A percentile compares a stretch with the other conserved stretches of the same genome.
Conservation (phyloP, 2,888 invertebrate genomes). For the Thymelicus lineola region DNA sequence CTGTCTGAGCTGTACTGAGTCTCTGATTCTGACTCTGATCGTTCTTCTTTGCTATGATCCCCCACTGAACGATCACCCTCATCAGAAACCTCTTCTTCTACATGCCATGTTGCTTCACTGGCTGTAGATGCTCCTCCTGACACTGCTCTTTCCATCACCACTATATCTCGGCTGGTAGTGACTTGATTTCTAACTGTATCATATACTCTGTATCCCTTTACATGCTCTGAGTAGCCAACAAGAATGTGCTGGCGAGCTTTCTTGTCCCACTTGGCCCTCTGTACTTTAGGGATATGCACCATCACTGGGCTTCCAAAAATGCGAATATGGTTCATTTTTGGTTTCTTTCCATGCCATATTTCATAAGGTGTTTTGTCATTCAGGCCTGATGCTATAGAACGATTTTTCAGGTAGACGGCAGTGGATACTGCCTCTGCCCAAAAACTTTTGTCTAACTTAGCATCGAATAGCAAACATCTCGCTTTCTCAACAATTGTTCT, state of each 20-base stretch:
- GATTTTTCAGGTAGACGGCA: conserved; percentile 12
- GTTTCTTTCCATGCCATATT: conserved; percentile 41
- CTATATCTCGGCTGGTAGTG: conserved; percentile 44
- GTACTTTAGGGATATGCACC: conserved; percentile 45
- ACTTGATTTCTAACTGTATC: conserved; percentile 42
- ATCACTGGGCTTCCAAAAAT: conserved; percentile 34
- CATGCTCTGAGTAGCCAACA: conserved; percentile 45
- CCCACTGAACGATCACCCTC: too few species aligned
- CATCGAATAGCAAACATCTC: neutral
- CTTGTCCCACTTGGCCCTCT: conserved; percentile 45
- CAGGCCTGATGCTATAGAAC: neutral
- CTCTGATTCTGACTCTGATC: too few species aligned
- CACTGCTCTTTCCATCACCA: conserved; percentile 33
- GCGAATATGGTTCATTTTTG: conserved; percentile 41
- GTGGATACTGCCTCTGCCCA: conserved; percentile 19
- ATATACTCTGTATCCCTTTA: conserved; percentile 43
- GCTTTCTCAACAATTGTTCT: conserved; percentile 13
- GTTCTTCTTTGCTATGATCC: too few species aligned
- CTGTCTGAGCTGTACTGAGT: too few species aligned
- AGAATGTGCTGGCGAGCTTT: conserved; percentile 44
- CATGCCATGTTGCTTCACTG: too few species aligned
- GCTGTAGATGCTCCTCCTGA: too few species aligned
- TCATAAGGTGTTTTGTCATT: conserved; percentile 16
- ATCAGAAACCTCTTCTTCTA: too few species aligned
- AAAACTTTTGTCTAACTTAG: neutral